Evolutionary conservation across 2,113 vertebrate genomes (phyloP).

Genomic region (Eulacestoma nigropectus): DNA sequence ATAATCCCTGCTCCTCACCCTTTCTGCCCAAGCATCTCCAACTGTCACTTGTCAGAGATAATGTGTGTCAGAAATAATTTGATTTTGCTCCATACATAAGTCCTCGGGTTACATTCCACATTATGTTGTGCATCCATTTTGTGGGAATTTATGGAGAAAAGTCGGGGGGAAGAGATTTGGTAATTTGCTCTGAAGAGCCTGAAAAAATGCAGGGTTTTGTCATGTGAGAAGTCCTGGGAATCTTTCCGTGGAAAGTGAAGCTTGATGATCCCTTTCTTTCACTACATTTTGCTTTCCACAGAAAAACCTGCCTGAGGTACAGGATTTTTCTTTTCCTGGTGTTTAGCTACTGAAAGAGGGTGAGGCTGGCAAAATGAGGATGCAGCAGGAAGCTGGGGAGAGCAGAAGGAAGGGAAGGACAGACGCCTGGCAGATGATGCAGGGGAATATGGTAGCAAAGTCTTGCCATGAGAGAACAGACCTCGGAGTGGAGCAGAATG

Average conservation of each 20-base stretch:
- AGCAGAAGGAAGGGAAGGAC: constrained; percentile 25
- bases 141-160: background rate
- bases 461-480: background rate
- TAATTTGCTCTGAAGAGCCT: background rate
- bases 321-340: background rate
- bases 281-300: background rate
- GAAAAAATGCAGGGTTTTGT: background rate
- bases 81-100: background rate
- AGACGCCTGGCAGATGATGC: background rate
- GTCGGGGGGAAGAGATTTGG: background rate
- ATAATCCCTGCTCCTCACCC: constrained; percentile 9
- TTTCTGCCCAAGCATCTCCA: background rate
- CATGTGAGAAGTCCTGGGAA: background rate
- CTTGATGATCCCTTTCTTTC: background rate
- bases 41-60: constrained; percentile 23
- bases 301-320: background rate
- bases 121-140: background rate
- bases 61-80: constrained; percentile 34
- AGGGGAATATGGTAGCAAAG: background rate
- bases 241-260: background rate
- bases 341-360: background rate
- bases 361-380: background rate
- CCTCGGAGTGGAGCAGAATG: background rate
- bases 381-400: background rate
- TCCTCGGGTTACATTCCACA: background rate